Percentiles rank a stretch among this genome's conserved stretches.
Evolutionary conservation across 2,888 invertebrate genomes (phyloP).

Genomic region (Scrobipalpa costella): DNA sequence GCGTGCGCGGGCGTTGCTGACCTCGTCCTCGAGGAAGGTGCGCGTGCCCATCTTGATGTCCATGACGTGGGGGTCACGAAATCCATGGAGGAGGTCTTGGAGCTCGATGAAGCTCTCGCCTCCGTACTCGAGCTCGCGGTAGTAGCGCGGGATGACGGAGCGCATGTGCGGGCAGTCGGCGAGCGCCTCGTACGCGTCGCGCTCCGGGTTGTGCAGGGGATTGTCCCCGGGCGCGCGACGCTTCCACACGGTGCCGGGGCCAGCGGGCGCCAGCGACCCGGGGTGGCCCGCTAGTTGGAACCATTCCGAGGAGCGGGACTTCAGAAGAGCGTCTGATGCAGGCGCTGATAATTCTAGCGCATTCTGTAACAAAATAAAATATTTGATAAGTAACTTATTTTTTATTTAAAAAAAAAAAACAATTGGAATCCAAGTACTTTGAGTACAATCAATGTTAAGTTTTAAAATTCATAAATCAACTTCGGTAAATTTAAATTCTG

Average conservation of each 20-base stretch:
- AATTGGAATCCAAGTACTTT: no score
- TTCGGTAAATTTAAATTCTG: no score
- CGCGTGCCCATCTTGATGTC: slow-evolving; percentile 98
- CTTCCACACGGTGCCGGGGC: slow-evolving; percentile 97
- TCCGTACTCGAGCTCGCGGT: slow-evolving; percentile 89
- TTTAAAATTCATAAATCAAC: no score
- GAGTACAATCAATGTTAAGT: no score
- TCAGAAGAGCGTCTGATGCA: slow-evolving; percentile 91
- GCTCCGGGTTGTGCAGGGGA: slow-evolving; percentile 86
- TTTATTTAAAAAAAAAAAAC: no score
- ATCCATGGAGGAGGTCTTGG: slow-evolving; percentile 95
- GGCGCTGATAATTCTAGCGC: slow-evolving; percentile 95
- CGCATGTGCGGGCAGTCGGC: slow-evolving; percentile 86
- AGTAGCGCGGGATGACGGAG: slow-evolving; percentile 91
- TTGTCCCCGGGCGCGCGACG: slow-evolving; percentile 87
- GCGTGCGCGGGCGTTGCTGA: slow-evolving; percentile 91
- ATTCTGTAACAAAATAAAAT: slow-evolving; percentile 84
- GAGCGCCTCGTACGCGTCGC: slow-evolving; percentile 89
- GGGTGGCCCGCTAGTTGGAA: slow-evolving; percentile 96
- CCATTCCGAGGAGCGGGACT: slow-evolving; percentile 87
- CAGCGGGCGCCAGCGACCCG: slow-evolving; percentile 95
- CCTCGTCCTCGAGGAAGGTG: slow-evolving; percentile 97
- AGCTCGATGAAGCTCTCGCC: slow-evolving; percentile 95
- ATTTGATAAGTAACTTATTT: slow-evolving; percentile 6
- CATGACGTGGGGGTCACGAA: slow-evolving; percentile 96